These are phyloP conservation scores for Calliphora vomitoria DNA, from an alignment of 2,888 invertebrate genomes.

Conservation along the genomic window DNA sequence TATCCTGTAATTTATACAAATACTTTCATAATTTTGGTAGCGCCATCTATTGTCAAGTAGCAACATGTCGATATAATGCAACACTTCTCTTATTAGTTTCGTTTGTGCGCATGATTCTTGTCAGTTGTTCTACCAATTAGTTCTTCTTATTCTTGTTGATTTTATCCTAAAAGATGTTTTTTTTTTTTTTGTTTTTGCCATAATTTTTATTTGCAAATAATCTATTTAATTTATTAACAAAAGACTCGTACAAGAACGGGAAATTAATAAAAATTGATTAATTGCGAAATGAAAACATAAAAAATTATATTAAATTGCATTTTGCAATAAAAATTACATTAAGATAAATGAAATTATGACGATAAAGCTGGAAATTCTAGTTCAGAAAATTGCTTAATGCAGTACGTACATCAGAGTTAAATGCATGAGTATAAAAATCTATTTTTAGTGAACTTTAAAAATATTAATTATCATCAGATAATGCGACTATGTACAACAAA, in stretches of 20 bases:
- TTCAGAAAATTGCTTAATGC: slow-evolving; percentile 6
- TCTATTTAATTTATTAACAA: slow-evolving; percentile 24
- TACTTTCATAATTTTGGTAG: not conserved
- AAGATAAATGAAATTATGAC: slow-evolving; percentile 25
- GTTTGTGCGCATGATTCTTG: slow-evolving; percentile 53
- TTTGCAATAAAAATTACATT: slow-evolving; percentile 50
- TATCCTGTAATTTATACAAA: not conserved
- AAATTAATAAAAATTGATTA: slow-evolving; percentile 38
- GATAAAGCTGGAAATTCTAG: not conserved
- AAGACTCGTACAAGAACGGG: slow-evolving; percentile 3
- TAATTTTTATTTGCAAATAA: slow-evolving; percentile 6
- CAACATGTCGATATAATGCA: no score
- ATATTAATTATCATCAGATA: slow-evolving; percentile 1
- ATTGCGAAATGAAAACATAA: slow-evolving; percentile 14
- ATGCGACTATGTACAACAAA: not conserved
- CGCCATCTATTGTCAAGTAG: slow-evolving; percentile 48
- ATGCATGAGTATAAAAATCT: slow-evolving; percentile 22
- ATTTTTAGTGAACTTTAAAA: slow-evolving; percentile 15
- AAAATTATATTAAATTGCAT: slow-evolving; percentile 40
- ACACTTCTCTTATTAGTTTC: slow-evolving; percentile 34
- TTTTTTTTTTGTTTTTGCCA: slow-evolving; percentile 5
- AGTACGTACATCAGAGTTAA: not conserved
- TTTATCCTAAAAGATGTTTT: not conserved
- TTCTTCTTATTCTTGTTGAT: not conserved
- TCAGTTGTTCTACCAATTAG: slow-evolving; percentile 38